A percentile compares a stretch with the other conserved stretches of the same genome.
phyloP scores from a whole-genome alignment of 1,140 invertebrate species.

The Bombus confusus region DNA sequence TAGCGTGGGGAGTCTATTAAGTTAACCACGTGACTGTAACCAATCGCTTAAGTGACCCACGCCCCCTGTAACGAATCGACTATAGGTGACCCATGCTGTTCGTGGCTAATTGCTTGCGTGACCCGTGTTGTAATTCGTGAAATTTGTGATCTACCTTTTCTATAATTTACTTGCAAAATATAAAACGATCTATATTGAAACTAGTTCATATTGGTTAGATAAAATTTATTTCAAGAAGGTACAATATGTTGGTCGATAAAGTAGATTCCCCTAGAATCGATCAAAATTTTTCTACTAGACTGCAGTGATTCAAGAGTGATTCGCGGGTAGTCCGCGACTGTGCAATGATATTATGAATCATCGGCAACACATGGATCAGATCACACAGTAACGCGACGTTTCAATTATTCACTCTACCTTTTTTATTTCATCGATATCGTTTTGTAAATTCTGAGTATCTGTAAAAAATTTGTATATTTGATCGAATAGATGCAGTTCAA shows the following conservation, averaged over 20 bases:
- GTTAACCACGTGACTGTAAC: background rate
- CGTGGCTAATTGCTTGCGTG: background rate
- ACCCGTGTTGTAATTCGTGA: background rate
- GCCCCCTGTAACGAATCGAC: background rate
- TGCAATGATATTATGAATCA: background rate
- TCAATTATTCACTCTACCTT: background rate
- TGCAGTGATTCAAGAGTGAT: background rate
- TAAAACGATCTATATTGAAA: background rate
- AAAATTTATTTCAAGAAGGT: background rate
- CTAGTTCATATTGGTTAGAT: too few relatives aligned
- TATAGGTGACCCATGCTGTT: background rate
- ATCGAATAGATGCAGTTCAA: background rate
- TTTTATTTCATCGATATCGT: background rate
- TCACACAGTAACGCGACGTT: too few relatives aligned
- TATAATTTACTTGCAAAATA: background rate
- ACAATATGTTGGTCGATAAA: background rate
- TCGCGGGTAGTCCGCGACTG: background rate
- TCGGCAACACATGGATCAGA: too few relatives aligned
- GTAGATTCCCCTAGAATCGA: background rate
- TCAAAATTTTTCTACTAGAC: background rate
- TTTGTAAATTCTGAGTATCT: background rate
- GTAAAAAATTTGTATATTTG: background rate
- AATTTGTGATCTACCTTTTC: background rate
- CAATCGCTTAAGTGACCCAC: background rate
- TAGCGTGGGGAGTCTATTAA: background rate